Evolutionary conservation across 2,888 invertebrate species (phyloP).

Genomic region (Drosophila stalkeri): DNA sequence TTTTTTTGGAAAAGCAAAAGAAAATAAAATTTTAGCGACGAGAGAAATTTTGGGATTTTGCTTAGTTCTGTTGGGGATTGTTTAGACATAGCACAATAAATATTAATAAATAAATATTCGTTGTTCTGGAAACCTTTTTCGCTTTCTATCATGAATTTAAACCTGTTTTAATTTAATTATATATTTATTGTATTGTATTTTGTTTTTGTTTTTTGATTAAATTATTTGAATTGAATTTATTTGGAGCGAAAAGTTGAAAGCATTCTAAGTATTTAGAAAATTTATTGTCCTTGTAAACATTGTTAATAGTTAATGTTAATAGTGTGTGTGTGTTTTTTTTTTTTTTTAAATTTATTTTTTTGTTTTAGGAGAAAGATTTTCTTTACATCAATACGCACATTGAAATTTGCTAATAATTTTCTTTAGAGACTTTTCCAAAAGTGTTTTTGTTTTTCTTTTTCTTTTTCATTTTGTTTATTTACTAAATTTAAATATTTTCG

Average conservation of each 20-base stretch:
- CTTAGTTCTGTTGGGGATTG: background rate
- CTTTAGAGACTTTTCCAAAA: conserved; percentile 74
- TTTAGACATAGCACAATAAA: conserved; percentile 31
- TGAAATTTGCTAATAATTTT: conserved; percentile 74
- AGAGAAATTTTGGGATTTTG: conserved; percentile 20
- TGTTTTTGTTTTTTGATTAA: conserved; percentile 21
- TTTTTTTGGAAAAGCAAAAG: conserved; percentile 72
- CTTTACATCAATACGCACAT: conserved; percentile 66
- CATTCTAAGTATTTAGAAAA: conserved; percentile 69
- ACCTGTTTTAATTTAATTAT: conserved; percentile 15
- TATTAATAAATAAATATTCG: conserved; percentile 69
- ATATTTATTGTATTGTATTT: conserved; percentile 23
- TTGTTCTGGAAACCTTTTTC: conserved; percentile 77
- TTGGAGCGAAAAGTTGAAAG: conserved; percentile 55
- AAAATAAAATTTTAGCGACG: conserved; percentile 34
- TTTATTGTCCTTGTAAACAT: conserved; percentile 81
- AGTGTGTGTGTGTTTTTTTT: conserved; percentile 15
- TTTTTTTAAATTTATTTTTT: conserved; percentile 31
- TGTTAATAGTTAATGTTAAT: conserved; percentile 64
- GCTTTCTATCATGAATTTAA: conserved; percentile 16
- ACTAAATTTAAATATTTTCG: conserved; percentile 45
- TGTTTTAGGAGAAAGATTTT: conserved; percentile 29
- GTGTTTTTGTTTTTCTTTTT: conserved; percentile 24
- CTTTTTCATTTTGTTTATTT: conserved; percentile 12
- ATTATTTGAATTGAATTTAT: conserved; percentile 53